These are phyloP conservation scores for Brachyhypopomus occidentalis DNA, from an alignment of 2,113 vertebrate genomes.

Conservation along the genomic window DNA sequence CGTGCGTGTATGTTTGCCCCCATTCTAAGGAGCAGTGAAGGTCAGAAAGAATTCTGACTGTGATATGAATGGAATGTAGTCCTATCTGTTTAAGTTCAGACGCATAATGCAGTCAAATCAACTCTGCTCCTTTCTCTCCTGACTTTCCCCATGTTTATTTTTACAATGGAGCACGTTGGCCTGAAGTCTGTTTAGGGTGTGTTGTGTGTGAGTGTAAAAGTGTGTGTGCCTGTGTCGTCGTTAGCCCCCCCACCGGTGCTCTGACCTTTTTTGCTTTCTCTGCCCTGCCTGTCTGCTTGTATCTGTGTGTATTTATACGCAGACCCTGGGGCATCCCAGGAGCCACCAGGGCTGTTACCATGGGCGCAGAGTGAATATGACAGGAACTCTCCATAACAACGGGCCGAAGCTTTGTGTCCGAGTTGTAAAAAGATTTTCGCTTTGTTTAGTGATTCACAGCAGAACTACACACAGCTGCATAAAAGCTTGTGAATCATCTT, in stretches of 20 bases:
- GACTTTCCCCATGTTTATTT: slow-evolving; percentile 17
- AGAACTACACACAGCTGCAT: no score
- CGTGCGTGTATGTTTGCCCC: slow-evolving; percentile 41
- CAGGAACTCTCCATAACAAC: not conserved
- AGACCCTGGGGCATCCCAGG: not conserved
- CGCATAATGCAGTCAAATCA: slow-evolving; percentile 8
- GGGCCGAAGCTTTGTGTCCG: no score
- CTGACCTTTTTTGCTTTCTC: slow-evolving; percentile 5
- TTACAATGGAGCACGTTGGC: not conserved
- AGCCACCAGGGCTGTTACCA: not conserved
- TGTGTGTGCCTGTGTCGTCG: not conserved
- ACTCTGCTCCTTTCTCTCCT: not conserved
- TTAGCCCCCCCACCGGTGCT: slow-evolving; percentile 2
- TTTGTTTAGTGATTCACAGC: no score
- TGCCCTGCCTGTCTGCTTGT: slow-evolving; percentile 22
- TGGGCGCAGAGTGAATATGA: not conserved
- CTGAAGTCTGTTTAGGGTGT: slow-evolving; percentile 1
- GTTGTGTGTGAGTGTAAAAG: slow-evolving; percentile 3
- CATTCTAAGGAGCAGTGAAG: slow-evolving; percentile 38
- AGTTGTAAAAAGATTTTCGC: no score
- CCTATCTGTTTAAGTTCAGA: slow-evolving; percentile 2
- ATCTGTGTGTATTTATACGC: not conserved
- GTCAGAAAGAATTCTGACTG: slow-evolving; percentile 33
- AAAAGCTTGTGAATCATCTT: no score
- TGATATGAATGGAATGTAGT: not conserved